Evolutionary conservation across 2,113 vertebrate genomes (phyloP).

Genomic region (Ranitomeya imitator): DNA sequence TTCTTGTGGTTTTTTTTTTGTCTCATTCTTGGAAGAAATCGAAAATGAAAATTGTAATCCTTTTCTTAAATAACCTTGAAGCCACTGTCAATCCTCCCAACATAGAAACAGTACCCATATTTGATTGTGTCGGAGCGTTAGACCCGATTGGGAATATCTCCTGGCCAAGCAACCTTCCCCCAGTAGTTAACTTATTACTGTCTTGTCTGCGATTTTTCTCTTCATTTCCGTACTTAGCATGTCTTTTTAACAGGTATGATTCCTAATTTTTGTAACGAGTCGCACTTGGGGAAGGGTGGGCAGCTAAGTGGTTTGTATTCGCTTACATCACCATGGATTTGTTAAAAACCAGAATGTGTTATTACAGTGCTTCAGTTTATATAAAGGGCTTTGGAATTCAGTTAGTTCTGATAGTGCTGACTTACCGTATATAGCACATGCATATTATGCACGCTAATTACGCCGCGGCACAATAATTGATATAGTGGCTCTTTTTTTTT

Average conservation of each 20-base stretch:
- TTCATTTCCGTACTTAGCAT: no score
- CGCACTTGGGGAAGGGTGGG: background rate
- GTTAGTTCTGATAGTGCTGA: constrained; percentile 35
- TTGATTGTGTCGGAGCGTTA: background rate
- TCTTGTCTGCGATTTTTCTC: no score
- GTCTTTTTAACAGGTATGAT: background rate
- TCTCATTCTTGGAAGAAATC: no score
- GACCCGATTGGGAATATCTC: background rate
- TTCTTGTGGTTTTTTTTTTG: background rate
- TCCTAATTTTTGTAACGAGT: background rate
- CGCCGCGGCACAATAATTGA: constrained; percentile 52
- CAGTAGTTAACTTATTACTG: background rate
- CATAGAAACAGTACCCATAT: background rate
- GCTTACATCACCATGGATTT: background rate
- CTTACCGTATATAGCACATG: constrained; percentile 37
- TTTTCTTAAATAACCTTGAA: background rate
- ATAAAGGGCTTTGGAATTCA: constrained; percentile 28
- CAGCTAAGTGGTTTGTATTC: background rate
- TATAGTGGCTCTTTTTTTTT: constrained; percentile 52
- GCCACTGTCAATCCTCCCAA: background rate
- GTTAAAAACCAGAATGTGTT: background rate
- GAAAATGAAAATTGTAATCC: no score
- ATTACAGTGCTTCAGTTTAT: constrained; percentile 13
- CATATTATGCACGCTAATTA: constrained; percentile 52
- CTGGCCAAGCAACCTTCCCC: background rate